Percentiles rank a stretch among this genome's conserved stretches.
Conservation (phyloP, 2,797 vertebrate species). For the Myotis planiceps region DNA sequence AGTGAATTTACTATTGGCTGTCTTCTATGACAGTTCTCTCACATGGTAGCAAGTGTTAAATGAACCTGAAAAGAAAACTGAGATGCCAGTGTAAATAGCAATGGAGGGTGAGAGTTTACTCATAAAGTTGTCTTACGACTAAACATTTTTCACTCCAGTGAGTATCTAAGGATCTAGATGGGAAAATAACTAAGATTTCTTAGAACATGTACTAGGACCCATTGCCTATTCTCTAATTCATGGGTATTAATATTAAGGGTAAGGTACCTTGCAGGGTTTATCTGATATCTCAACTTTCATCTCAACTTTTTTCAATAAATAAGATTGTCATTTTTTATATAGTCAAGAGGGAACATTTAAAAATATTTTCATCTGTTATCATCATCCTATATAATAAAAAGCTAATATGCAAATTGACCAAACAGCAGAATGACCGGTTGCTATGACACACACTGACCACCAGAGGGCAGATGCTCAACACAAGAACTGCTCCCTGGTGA, state of each 20-base stretch:
- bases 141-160: background rate
- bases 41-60: conserved; percentile 16
- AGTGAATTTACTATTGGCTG: background rate
- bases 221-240: background rate
- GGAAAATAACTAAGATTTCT: background rate
- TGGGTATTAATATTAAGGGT: background rate
- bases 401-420: too few species aligned
- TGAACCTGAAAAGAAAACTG: conserved; percentile 44
- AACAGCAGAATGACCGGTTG: too few species aligned
- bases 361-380: conserved; percentile 1
- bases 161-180: background rate
- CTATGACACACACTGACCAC: too few species aligned
- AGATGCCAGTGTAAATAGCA: background rate
- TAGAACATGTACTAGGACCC: background rate
- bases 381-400: background rate
- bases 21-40: conserved; percentile 4
- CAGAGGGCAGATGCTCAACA: too few species aligned
- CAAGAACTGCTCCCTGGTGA: too few species aligned
- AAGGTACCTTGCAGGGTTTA: background rate
- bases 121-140: background rate
- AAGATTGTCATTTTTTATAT: background rate
- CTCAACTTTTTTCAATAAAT: background rate
- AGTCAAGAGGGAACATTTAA: background rate
- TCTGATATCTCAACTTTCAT: background rate
- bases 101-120: background rate